A percentile compares a stretch with the other conserved stretches of the same genome.
Evolutionary conservation across 2,113 vertebrate species (phyloP).

Genomic region (Nansenia antarctica): DNA sequence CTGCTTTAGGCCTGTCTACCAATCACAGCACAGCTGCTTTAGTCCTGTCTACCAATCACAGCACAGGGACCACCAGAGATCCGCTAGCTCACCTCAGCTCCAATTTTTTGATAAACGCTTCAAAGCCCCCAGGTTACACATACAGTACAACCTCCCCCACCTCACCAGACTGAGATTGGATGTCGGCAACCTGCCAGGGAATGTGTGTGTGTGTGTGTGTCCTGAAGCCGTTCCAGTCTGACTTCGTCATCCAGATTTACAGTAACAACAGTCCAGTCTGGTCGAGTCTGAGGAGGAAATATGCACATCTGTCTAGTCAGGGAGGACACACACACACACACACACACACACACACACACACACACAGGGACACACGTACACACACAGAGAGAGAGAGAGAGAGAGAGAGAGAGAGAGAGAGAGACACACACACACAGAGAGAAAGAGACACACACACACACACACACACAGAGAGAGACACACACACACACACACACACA

Average conservation of each 20-base stretch:
- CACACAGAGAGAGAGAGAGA: too few species aligned
- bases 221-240: conserved; percentile 8
- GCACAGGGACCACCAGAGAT: neutral
- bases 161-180: neutral
- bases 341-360: neutral
- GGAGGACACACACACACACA: conserved; percentile 19
- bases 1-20: neutral
- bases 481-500: neutral
- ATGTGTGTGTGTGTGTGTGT: too few species aligned
- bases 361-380: neutral
- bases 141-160: neutral
- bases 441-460: conserved; percentile 4
- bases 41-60: too few species aligned
- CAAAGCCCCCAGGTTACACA: neutral
- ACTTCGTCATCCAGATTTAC: conserved; percentile 20
- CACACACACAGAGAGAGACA: too few species aligned
- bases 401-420: too few species aligned
- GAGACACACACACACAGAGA: neutral
- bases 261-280: conserved; percentile 30
- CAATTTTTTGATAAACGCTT: neutral
- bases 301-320: conserved; percentile 43
- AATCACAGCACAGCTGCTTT: neutral
- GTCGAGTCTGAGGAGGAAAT: conserved; percentile 39
- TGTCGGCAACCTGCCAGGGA: neutral
- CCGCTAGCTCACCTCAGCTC: neutral